Evolutionary conservation across 37 sponge, comb jelly and placozoan species (phyloP), one percentile per base, ranked within the genome.

Genomic region (Oscarella lobularis): DNA sequence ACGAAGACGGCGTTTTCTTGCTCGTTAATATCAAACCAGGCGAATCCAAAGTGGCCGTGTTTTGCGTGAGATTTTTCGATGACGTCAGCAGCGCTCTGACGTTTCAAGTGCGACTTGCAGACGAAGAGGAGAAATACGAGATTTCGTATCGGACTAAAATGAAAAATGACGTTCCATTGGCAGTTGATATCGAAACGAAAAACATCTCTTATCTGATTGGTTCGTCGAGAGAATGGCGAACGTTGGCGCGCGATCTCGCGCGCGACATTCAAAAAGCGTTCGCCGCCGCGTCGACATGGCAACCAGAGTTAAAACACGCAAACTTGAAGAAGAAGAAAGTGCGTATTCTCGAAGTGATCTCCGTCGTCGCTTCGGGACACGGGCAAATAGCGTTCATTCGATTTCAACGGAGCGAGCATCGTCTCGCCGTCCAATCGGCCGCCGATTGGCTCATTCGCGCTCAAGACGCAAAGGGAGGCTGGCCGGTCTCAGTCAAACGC

Each of bases 391-490:
- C 9, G 14, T 27, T 9, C 20, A 27, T 48, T 9, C 9, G 9
- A 48, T 48, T 48, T 27, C 60, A 27, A 27, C 14, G 20, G 14
- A 48, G 20, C 14, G 60, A 20, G 20, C 60, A 48, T 20, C 9
- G 9, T 27, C 20, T 27, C 60, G 14, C 9, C 9, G 20, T 48
- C 14, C 9, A 48, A 48, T 9, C 60, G 20, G 71, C 31, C 6
- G 71, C 71, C 4, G 71, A 14, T 14, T 68, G 71, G 71, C 31
- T 68, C 6, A 35, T 68, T 32, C 6, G 31, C 71, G 33, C 29
- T 68, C 31, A 30, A 14, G 71, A 68, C 33, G 71, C 27, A 74
- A 74, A 5, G 38, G 75, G 75, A 20, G 75, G 75, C 66, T 74
- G 75, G 75, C 75, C 75, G 6, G 55, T 34, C 75, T 5, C 27